Evolutionary conservation across 2,797 vertebrate species (phyloP).

Genomic region (Brachyrhaphis roseni): DNA sequence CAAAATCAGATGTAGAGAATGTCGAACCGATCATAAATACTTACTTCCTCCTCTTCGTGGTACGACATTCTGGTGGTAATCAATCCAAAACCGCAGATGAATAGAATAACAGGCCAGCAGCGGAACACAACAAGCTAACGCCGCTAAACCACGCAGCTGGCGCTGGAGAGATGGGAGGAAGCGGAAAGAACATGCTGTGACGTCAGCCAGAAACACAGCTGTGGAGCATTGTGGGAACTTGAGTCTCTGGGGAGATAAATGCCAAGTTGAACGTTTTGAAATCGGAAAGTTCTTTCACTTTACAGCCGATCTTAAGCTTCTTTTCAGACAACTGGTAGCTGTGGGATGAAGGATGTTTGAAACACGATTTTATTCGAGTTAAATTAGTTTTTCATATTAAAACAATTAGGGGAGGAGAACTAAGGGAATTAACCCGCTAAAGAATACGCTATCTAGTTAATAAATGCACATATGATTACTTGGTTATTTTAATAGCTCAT

Average conservation of each 20-base stretch:
- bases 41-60: slow-evolving; percentile 68
- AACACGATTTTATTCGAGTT: not conserved
- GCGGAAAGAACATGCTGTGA: slow-evolving; percentile 42
- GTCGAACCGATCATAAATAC: not conserved
- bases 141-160: slow-evolving; percentile 70
- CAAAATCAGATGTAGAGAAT: not conserved
- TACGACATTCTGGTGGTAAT: slow-evolving; percentile 68
- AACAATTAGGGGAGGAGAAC: not conserved
- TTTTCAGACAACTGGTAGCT: not conserved
- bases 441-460: not conserved
- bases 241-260: slow-evolving; percentile 1
- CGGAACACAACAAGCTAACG: slow-evolving; percentile 23
- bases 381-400: not conserved
- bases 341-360: not conserved
- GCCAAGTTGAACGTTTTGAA: not conserved
- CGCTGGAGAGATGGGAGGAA: slow-evolving; percentile 39
- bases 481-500: not conserved
- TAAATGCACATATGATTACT: not conserved
- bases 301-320: not conserved
- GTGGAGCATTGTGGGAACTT: slow-evolving; percentile 49
- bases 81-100: slow-evolving; percentile 8
- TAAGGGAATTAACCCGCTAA: not conserved
- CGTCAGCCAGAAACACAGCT: accelerated
- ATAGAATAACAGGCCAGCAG: slow-evolving; percentile 5
- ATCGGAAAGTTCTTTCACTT: not conserved